phyloP scores from a whole-genome alignment of 2,113 vertebrate species.

The Calonectris borealis region DNA sequence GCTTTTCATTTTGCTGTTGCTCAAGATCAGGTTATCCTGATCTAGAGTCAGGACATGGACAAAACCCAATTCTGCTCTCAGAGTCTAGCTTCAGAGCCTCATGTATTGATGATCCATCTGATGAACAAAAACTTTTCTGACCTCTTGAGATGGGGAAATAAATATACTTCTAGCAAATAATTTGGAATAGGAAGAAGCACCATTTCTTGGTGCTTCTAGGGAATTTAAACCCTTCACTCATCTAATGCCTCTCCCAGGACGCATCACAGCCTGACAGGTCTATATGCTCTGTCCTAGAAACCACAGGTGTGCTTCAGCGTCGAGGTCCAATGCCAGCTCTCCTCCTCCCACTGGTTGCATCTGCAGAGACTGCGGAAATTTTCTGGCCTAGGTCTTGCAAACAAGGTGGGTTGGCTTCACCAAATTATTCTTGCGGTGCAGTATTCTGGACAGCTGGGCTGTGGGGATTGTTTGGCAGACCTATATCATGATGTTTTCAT shows the following conservation, averaged over 20 bases:
- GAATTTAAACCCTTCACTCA: not conserved
- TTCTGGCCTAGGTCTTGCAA: not conserved
- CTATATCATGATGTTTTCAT: not conserved
- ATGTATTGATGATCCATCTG: fast-evolving
- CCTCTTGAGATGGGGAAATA: not conserved
- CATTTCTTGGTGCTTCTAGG: not conserved
- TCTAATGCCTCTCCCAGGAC: not conserved
- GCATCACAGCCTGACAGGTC: not conserved
- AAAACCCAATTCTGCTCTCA: not conserved
- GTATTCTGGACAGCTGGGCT: not conserved
- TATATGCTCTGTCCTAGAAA: not conserved
- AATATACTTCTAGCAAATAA: not conserved
- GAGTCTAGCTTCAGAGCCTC: not conserved
- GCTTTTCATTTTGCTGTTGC: not conserved
- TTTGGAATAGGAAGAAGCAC: not conserved
- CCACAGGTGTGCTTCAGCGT: not conserved
- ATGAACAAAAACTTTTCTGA: not conserved
- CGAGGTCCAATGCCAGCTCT: not conserved
- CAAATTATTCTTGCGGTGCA: not conserved
- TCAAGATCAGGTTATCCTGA: not conserved
- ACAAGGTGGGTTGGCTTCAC: not conserved
- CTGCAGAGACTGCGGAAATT: not conserved
- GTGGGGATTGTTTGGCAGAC: not conserved
- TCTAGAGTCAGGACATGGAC: not conserved
- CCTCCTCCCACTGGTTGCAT: not conserved